Evolutionary conservation across 2,888 invertebrate genomes (phyloP), one percentile per base, ranked within the genome.

Genomic region (Lamproptera curius): DNA sequence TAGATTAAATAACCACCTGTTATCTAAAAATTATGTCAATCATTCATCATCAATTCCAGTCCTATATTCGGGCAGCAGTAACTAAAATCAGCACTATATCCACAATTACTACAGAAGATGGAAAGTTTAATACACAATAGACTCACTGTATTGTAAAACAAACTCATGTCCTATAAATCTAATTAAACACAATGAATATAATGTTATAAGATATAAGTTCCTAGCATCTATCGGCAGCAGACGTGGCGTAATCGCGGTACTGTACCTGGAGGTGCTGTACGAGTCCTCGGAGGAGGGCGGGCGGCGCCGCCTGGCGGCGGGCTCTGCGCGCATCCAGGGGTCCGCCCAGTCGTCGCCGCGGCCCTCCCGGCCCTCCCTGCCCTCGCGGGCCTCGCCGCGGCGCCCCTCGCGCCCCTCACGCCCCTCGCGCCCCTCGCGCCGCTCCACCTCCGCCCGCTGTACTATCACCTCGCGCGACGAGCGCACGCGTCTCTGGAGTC

Each of bases 301-400:
- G n/a, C 79, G 67, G 28, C 83, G 66, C 1, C 78, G 59, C 0
- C 83, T 52, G 0, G 89, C 80, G 42, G 89, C 87, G 5, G 89
- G 80, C 54, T 92, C 91, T 31, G 90, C 89, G 1, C 91, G 85
- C 72, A 96, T 96, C 97, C 97, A 98, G 0, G 97, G 97, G 84
- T 98, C 97, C 35, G 94, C 94, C 97, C 97, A 98, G 65, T 97
- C 97, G 71, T 97, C 97, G 0, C 92, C 94, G 91, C 90, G 44
- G 73, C 84, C 73, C 62, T 48, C 55, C 15, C 57, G 57, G 3
- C 36, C 58, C 10, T 60, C 69, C 0, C 72, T 57, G 1, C 34
- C 58, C 35, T 61, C 68, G 1, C 70, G 59, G 31, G 35, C 52
- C 16, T 62, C 67, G 16, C 38, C 20, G 11, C 20, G 8, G 5